Evolutionary conservation across 1,140 invertebrate species (phyloP).

Genomic region (Drosophila mauritiana): DNA sequence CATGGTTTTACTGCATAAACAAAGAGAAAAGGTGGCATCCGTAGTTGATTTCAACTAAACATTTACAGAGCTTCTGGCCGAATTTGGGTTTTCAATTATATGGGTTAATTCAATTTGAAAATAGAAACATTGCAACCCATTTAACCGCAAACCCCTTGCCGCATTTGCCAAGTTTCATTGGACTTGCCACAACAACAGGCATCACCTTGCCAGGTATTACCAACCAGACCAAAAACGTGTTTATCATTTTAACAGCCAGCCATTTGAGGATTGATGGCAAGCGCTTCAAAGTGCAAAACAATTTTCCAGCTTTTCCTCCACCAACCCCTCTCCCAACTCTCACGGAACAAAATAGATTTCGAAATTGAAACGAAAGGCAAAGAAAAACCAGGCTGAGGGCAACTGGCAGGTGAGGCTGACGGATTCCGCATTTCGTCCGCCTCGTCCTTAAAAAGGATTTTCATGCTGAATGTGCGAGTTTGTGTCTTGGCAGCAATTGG

Average conservation of each 20-base stretch:
- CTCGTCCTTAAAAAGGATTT: conserved; percentile 50
- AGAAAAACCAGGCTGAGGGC: conserved; percentile 23
- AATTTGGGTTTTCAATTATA: conserved; percentile 18
- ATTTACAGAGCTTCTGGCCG: background rate
- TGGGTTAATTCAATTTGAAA: conserved; percentile 30
- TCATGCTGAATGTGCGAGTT: conserved; percentile 49
- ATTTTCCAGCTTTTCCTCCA: conserved; percentile 16
- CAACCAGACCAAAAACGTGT: conserved; percentile 35
- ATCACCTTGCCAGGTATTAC: conserved; percentile 11
- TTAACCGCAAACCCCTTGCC: conserved; percentile 27
- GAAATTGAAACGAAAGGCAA: conserved; percentile 55
- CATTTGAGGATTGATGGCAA: conserved; percentile 58
- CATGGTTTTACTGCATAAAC: too few species aligned
- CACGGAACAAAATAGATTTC: conserved; percentile 40
- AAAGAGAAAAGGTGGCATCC: background rate
- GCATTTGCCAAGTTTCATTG: conserved; percentile 21
- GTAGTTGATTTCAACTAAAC: too few species aligned
- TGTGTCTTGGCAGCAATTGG: conserved; percentile 48
- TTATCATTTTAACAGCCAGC: conserved; percentile 46
- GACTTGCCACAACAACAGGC: background rate
- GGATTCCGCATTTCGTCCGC: conserved; percentile 9
- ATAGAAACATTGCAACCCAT: conserved; percentile 2
- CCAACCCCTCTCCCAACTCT: background rate
- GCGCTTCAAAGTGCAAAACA: conserved; percentile 49
- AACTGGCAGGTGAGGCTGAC: conserved; percentile 34